phyloP scores from a whole-genome alignment of 2,797 vertebrate genomes.

The Bradypus variegatus region DNA sequence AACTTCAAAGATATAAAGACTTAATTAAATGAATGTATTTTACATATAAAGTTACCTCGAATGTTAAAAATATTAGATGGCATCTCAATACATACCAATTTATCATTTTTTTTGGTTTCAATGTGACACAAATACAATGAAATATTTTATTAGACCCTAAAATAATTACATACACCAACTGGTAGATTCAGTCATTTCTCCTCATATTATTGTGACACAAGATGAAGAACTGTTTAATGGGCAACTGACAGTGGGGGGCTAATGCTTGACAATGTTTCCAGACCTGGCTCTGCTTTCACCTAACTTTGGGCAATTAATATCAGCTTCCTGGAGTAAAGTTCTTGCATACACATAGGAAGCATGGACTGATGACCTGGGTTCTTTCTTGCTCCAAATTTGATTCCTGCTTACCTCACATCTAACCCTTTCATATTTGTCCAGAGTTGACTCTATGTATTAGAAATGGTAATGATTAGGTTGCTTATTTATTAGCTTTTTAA shows the following conservation, averaged over 20 bases:
- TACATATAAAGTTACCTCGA: neutral
- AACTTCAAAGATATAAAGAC: neutral
- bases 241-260: neutral
- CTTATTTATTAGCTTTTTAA: neutral
- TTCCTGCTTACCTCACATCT: neutral
- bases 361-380: neutral
- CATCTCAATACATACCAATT: slow-evolving; percentile 44
- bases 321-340: neutral
- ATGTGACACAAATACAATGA: slow-evolving; percentile 45
- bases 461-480: neutral
- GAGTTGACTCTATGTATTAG: neutral
- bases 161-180: slow-evolving; percentile 43
- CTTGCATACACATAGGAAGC: neutral
- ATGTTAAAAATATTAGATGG: slow-evolving; percentile 25
- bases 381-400: neutral
- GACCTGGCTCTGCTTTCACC: neutral
- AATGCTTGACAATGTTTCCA: neutral
- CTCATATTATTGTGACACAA: neutral
- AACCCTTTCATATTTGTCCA: neutral
- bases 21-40: neutral
- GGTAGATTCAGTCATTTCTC: neutral
- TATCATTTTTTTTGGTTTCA: slow-evolving; percentile 32
- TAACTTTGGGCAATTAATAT: neutral
- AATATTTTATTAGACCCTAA: slow-evolving; percentile 33
- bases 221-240: neutral